Percentiles rank a stretch among this genome's conserved stretches.
These are phyloP conservation scores for Octopus bimaculoides DNA, from an alignment of 1,140 invertebrate species.

Conservation along the genomic window DNA sequence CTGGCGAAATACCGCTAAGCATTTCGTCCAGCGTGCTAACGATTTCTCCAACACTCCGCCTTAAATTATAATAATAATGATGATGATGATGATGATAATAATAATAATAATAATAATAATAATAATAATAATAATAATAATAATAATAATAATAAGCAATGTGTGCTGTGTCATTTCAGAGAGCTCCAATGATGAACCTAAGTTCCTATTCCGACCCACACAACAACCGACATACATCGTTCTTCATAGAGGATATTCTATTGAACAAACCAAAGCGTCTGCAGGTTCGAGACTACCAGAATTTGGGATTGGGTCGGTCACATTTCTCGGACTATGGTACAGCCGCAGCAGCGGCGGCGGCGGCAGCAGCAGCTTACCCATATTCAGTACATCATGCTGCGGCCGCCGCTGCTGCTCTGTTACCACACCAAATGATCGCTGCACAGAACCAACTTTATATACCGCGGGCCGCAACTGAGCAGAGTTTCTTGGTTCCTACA, in stretches of 20 bases:
- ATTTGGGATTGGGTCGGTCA: background rate
- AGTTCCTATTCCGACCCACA: conserved; percentile 14
- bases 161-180: background rate
- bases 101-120: no score
- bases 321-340: conserved; percentile 26
- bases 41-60: no score
- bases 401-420: conserved; percentile 37
- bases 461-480: conserved; percentile 54
- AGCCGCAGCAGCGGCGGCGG: conserved; percentile 22
- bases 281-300: conserved; percentile 13
- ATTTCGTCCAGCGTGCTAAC: no score
- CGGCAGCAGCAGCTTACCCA: background rate
- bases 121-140: no score
- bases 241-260: conserved; percentile 79
- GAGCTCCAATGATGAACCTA: conserved; percentile 5
- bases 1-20: no score
- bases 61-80: no score
- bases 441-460: conserved; percentile 33
- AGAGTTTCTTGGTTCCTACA: conserved; percentile 55
- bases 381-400: conserved; percentile 2
- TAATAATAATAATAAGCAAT: no score
- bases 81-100: no score
- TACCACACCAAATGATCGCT: conserved; percentile 52
- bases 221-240: conserved; percentile 58
- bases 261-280: conserved; percentile 62